These are phyloP conservation scores for Hartigia nigra DNA, from an alignment of 2,888 invertebrate genomes.

Conservation along the genomic window DNA sequence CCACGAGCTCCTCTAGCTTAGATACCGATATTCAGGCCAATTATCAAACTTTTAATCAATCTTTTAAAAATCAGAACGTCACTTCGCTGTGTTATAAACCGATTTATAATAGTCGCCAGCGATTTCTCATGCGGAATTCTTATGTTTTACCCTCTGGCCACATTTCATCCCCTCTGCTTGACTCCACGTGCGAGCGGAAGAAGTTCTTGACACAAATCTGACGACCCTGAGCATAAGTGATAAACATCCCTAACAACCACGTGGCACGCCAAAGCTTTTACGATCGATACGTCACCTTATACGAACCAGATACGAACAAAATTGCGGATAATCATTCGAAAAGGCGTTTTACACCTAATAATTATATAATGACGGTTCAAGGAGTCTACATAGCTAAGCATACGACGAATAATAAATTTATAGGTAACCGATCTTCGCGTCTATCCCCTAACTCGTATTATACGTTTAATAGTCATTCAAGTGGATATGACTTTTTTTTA, in stretches of 20 bases:
- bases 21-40: background rate
- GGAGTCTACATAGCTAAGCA: background rate
- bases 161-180: background rate
- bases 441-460: background rate
- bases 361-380: too few relatives aligned
- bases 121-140: background rate
- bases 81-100: background rate
- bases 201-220: conserved; percentile 57
- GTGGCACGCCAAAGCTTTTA: conserved; percentile 49
- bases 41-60: background rate
- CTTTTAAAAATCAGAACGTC: background rate
- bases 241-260: conserved; percentile 55
- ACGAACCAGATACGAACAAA: background rate
- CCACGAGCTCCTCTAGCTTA: background rate
- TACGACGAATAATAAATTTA: background rate
- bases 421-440: background rate
- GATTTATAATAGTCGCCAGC: background rate
- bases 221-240: conserved; percentile 55
- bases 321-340: background rate
- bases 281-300: conserved; percentile 39
- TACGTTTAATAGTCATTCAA: background rate
- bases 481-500: background rate
- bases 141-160: background rate
- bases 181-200: background rate
- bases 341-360: background rate